Base-by-base conservation (phyloP, 2,113 vertebrate genomes). In the Felis chaus region DNA sequence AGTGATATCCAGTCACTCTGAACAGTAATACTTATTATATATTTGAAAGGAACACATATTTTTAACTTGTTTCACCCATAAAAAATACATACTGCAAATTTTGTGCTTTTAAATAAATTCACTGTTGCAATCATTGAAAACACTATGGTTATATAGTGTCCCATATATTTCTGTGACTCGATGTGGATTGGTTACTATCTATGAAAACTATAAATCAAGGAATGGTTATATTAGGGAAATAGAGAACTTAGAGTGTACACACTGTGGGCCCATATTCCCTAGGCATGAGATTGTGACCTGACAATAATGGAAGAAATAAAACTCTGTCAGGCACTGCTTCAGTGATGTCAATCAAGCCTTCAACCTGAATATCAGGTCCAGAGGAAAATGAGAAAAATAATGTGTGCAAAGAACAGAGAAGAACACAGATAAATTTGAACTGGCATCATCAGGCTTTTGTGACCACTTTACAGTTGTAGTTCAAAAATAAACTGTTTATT, bases 221-320 rank as follows among this genome's bases (percentile, higher is more conserved):
- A 65, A 68, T n/a, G 4, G 36, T 16, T 79, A 36, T 41, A 25
- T 48, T 41, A 90, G 74, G 25, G 31, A 82, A 87, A 69, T 39
- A 23, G 61, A 94, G 81, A 95, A 81, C 14, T 33, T 48, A 69
- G 2, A 57, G 6, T 66, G 13, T 69, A 63, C 31, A 53, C 11
- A 81, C 25, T 68, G n/a, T 79, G 33, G 39, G 13, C 36, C 13
- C 33, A 25, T 63, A 50, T 84, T 83, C 50, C 13, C 12, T 13
- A 76, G 45, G 25, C 45, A 68, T 31, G 21, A 76, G 14, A 81
- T 10, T 91, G 33, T 39, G 55, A 36, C 7, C 21, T 68, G 33
- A 91, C 15, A 92, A 55, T 16, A 95, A 57, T 19, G n/a, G 25
- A 97, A 97, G 84, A 69, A 82, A 96, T 81, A 81, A 96, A 74